A percentile compares a stretch with the other conserved stretches of the same genome.
Conservation (phyloP, 2,888 invertebrate genomes). For the Petrolisthes cinctipes region DNA sequence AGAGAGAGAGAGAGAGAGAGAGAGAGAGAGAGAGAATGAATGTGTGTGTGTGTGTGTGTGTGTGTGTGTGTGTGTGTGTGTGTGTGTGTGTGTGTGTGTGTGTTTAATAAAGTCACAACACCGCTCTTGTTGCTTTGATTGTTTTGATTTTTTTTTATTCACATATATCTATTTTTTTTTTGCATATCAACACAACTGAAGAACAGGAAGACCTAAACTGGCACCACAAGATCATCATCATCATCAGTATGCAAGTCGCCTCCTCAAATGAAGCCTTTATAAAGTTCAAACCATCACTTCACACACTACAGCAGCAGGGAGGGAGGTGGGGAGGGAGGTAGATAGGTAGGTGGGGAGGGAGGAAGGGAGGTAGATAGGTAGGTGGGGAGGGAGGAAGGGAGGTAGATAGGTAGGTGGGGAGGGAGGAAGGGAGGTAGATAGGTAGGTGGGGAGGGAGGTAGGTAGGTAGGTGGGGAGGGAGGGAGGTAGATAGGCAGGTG, state of each 20-base stretch:
- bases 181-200: too few relatives aligned
- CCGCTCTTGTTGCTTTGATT: background rate
- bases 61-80: slow-evolving; percentile 17
- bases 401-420: background rate
- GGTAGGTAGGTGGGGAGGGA: background rate
- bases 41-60: slow-evolving; percentile 12
- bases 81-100: slow-evolving; percentile 8
- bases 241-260: too few relatives aligned
- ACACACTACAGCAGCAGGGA: background rate
- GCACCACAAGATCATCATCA: too few relatives aligned
- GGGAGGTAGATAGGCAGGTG: background rate
- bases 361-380: background rate
- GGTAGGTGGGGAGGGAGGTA: background rate
- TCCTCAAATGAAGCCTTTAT: too few relatives aligned
- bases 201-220: too few relatives aligned
- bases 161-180: too few relatives aligned
- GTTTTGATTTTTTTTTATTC: too few relatives aligned
- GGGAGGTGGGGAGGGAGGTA: background rate
- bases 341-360: background rate
- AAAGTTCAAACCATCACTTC: too few relatives aligned
- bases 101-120: background rate
- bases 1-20: too few relatives aligned
- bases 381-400: background rate
- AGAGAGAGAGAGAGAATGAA: too few relatives aligned
- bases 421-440: background rate